Percentiles rank a stretch among this genome's conserved stretches.
Conservation (phyloP, 2,113 vertebrate species). For the Mus pahari region DNA sequence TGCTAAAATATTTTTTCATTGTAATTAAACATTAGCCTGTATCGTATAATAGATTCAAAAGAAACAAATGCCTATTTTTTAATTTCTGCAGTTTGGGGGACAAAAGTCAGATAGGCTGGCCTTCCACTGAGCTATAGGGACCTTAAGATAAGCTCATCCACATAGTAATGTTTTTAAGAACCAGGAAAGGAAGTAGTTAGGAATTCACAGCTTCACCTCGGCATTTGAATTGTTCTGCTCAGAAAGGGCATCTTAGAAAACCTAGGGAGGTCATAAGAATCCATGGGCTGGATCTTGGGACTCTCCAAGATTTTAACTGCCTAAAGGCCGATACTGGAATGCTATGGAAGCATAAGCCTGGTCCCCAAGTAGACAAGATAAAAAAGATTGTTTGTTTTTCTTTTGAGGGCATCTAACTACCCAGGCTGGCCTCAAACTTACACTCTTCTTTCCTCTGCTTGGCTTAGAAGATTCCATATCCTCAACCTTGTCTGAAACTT, state of each 20-base stretch:
- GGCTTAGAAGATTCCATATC: neutral
- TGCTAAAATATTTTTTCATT: conserved; percentile 7
- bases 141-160: neutral
- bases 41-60: neutral
- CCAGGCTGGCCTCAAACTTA: neutral
- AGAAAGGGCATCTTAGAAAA: conserved; percentile 42
- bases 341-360: neutral
- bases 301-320: neutral
- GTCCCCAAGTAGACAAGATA: neutral
- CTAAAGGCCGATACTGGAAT: neutral
- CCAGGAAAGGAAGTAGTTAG: conserved; percentile 5
- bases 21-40: neutral
- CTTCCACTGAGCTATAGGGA: neutral
- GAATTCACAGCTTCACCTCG: neutral
- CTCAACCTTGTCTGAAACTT: conserved; percentile 8
- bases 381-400: neutral
- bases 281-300: neutral
- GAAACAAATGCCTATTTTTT: neutral
- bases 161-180: neutral
- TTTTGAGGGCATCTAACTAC: neutral
- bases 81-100: neutral
- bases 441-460: neutral
- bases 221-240: neutral
- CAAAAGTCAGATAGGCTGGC: neutral
- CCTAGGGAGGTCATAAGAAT: neutral